Evolutionary conservation across 2,113 vertebrate species (phyloP).

Genomic region (Ariopsis seemanni): DNA sequence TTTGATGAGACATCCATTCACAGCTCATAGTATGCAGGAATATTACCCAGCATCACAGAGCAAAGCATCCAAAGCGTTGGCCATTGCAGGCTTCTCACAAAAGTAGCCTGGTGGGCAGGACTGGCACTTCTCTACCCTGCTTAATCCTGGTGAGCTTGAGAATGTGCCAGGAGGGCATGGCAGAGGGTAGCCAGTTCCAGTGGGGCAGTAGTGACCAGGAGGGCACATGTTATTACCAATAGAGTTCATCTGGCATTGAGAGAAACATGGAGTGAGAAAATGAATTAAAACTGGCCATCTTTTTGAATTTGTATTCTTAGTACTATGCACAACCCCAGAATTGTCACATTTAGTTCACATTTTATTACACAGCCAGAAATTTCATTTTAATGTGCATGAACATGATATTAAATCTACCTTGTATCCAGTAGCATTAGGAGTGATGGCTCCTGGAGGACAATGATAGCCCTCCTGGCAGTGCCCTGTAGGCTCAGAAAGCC

Average conservation of each 20-base stretch:
- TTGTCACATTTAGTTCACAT: neutral
- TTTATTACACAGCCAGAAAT: neutral
- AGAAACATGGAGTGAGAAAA: slow-evolving; percentile 7
- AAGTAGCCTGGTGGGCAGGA: slow-evolving; percentile 80
- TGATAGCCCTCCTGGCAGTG: slow-evolving; percentile 80
- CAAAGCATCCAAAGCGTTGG: slow-evolving; percentile 64
- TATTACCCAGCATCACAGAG: slow-evolving; percentile 81
- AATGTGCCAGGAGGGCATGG: slow-evolving; percentile 83
- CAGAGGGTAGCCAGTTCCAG: slow-evolving; percentile 73
- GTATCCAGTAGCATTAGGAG: slow-evolving; percentile 76
- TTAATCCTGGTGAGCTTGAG: slow-evolving; percentile 74
- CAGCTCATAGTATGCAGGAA: slow-evolving; percentile 2
- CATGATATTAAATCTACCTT: slow-evolving; percentile 58
- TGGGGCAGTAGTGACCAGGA: slow-evolving; percentile 82
- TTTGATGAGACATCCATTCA: slow-evolving; percentile 3
- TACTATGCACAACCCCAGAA: neutral
- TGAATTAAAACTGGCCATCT: neutral
- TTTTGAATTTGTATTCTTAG: neutral
- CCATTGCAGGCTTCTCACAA: slow-evolving; percentile 77
- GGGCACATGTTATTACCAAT: slow-evolving; percentile 81
- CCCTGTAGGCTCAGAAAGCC: slow-evolving; percentile 78
- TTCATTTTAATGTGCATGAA: neutral
- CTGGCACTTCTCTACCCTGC: slow-evolving; percentile 73
- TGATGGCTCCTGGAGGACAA: slow-evolving; percentile 78
- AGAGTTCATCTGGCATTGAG: slow-evolving; percentile 71